Conservation (phyloP, 2,797 vertebrate species). For the Eospalax fontanierii region DNA sequence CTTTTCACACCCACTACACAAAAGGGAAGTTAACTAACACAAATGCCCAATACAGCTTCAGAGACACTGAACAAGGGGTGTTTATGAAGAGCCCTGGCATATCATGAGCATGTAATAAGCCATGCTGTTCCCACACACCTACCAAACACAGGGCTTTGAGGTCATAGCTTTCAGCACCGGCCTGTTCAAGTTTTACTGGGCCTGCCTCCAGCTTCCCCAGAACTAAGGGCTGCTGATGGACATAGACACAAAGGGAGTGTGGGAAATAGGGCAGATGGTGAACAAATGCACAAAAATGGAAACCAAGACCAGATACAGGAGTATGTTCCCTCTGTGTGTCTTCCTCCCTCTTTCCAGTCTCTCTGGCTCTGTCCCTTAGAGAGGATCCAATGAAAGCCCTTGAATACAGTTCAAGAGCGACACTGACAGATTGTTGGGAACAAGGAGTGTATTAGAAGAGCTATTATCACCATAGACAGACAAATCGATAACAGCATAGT, state of each 20-base stretch:
- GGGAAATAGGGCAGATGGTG: neutral
- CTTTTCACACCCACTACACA: neutral
- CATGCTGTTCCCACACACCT: neutral
- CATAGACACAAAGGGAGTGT: neutral
- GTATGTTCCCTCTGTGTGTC: neutral
- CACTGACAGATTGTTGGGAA: neutral
- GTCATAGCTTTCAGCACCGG: neutral
- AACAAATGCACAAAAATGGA: slow-evolving; percentile 18
- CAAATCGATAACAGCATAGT: neutral
- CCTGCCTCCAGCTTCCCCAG: neutral
- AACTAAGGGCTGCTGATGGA: neutral
- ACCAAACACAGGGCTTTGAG: neutral
- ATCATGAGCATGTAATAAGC: neutral
- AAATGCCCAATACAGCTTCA: neutral
- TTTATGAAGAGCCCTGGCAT: neutral
- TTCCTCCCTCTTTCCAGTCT: neutral
- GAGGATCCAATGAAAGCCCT: neutral
- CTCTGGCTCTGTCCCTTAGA: neutral
- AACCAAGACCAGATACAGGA: neutral
- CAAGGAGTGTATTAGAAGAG: neutral
- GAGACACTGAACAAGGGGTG: neutral
- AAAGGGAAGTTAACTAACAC: neutral
- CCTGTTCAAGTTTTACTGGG: neutral
- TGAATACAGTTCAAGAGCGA: neutral
- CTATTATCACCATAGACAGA: neutral